Percentiles rank a stretch among this genome's conserved stretches.
Evolutionary conservation across 2,888 invertebrate genomes (phyloP).

Genomic region (Macaria liturata): DNA sequence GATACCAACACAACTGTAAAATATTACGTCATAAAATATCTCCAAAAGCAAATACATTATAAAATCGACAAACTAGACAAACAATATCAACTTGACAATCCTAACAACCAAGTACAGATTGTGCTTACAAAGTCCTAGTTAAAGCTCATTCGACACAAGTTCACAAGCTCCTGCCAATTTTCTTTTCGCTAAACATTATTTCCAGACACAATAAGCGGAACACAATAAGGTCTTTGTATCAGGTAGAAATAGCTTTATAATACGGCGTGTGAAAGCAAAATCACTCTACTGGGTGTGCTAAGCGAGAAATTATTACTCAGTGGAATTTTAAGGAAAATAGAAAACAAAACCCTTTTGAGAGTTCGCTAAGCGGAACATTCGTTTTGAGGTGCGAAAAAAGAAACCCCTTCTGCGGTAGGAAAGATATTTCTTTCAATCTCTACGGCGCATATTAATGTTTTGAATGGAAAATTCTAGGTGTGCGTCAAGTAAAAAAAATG

Average conservation of each 20-base stretch:
- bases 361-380: constrained; percentile 36
- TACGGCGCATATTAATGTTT: too few relatives aligned
- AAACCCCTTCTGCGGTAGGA: neutral
- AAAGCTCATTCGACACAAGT: constrained; percentile 26
- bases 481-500: too few relatives aligned
- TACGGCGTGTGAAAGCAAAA: constrained; percentile 58
- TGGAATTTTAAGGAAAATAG: constrained; percentile 61
- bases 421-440: too few relatives aligned
- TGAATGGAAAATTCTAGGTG: too few relatives aligned
- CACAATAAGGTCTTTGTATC: constrained; percentile 45
- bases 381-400: constrained; percentile 23
- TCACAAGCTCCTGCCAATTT: constrained; percentile 34
- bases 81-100: too few relatives aligned
- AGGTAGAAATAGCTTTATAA: constrained; percentile 55
- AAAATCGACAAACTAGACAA: too few relatives aligned
- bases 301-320: constrained; percentile 61
- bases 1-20: too few relatives aligned
- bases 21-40: too few relatives aligned
- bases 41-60: too few relatives aligned
- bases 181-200: constrained; percentile 46
- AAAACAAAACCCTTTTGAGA: constrained; percentile 50
- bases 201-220: constrained; percentile 49
- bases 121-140: too few relatives aligned
- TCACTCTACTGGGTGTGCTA: constrained; percentile 66
- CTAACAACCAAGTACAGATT: too few relatives aligned